Conservation (phyloP, 2,888 invertebrate genomes). For the Cephus runcator region DNA sequence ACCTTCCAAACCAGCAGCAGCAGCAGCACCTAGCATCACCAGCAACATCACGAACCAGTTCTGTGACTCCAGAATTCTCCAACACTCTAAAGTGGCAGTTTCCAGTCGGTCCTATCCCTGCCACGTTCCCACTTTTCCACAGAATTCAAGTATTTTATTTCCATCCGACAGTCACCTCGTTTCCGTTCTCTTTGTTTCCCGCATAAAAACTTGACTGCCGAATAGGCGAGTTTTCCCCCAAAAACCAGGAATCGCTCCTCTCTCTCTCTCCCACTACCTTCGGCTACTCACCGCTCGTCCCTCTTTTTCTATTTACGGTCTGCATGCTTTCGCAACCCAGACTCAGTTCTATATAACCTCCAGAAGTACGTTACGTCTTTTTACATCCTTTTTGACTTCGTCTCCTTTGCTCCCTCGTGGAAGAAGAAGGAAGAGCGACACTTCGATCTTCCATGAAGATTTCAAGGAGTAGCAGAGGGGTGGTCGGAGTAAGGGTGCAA, state of each 20-base stretch:
- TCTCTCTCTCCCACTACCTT: neutral
- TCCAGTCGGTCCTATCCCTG: neutral
- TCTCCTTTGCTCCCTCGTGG: neutral
- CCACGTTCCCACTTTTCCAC: neutral
- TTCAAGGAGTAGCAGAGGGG: neutral
- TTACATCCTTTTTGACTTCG: neutral
- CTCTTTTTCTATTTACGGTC: constrained; percentile 6
- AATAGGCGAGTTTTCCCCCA: neutral
- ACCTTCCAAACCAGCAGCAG: neutral
- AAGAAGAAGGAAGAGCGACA: neutral
- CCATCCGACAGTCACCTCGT: neutral
- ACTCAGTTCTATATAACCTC: constrained; percentile 9
- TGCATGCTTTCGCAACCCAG: constrained; percentile 6
- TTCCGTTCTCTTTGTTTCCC: constrained; percentile 4
- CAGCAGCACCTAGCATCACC: neutral
- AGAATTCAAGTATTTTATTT: constrained; percentile 4
- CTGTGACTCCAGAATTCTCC: neutral
- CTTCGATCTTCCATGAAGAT: neutral
- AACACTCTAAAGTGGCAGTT: neutral
- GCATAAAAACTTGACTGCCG: neutral
- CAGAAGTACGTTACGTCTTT: neutral
- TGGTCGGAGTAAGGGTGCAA: neutral
- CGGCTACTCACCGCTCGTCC: neutral
- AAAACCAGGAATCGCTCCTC: constrained; percentile 5
- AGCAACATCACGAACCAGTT: neutral